Percentiles rank a stretch among this genome's conserved stretches.
These are phyloP conservation scores for Tenthredo livida DNA, from an alignment of 2,888 invertebrate species.

Conservation along the genomic window DNA sequence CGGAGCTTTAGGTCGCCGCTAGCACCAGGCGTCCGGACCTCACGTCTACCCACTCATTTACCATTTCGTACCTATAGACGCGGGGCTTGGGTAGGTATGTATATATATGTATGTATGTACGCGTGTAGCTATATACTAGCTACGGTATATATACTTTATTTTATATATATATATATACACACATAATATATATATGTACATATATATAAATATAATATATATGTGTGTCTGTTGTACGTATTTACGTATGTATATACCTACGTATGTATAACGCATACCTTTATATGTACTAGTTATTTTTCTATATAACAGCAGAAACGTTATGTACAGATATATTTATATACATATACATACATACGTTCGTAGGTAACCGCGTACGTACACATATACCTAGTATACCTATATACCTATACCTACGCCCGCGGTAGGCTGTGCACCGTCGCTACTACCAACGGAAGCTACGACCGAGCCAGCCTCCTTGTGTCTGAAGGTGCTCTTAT, in stretches of 20 bases:
- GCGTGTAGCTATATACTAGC: constrained; percentile 56
- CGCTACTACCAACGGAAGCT: constrained; percentile 49
- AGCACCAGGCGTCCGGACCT: constrained; percentile 76
- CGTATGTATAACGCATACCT: constrained; percentile 44
- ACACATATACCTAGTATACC: constrained; percentile 6
- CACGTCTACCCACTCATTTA: constrained; percentile 78
- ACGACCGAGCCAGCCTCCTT: constrained; percentile 41
- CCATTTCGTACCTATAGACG: constrained; percentile 78
- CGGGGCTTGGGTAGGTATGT: constrained; percentile 65
- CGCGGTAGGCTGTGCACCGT: constrained; percentile 48
- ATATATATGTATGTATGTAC: constrained; percentile 58
- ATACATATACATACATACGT: constrained; percentile 45
- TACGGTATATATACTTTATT: constrained; percentile 57
- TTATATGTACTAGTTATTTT: constrained; percentile 64
- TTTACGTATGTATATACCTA: constrained; percentile 61
- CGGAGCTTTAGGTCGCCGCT: constrained; percentile 78
- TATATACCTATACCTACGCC: constrained; percentile 2
- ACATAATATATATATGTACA: neutral
- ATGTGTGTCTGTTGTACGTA: constrained; percentile 59
- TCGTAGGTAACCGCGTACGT: neutral
- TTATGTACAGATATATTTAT: constrained; percentile 20
- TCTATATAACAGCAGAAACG: constrained; percentile 62
- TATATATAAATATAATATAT: constrained; percentile 52
- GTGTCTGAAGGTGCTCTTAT: constrained; percentile 46
- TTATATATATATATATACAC: neutral